Base-by-base conservation (phyloP, 2,888 invertebrate genomes). In the Leucoma salicis region DNA sequence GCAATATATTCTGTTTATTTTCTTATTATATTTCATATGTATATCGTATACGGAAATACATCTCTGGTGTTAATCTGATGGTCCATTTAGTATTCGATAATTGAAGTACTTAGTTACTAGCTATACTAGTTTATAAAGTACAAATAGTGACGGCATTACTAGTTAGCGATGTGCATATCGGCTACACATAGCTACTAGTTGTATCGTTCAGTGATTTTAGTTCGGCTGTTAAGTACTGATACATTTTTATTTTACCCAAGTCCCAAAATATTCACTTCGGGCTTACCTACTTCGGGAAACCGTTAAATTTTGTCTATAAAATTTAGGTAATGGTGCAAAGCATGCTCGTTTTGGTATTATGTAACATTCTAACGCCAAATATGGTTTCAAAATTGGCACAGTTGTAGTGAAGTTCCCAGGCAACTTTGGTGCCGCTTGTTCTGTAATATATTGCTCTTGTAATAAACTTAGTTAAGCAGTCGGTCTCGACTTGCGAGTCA, bases 261-360 rank as follows among this genome's bases (percentile, higher is more conserved):
- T 57, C 21, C 8, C 63, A 61, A 66, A 62, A 67, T 49, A 57
- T 60, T 65, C 53, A 58, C 55, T 49, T 45, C 60, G 57, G 49
- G 48, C 37, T 38, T 62, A n/a, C n/a, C n/a, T n/a, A n/a, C 68
- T 70, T 77, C 74, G 55, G 66, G 59, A 70, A 74, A 74, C 67
- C 68, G 46, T 63, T 49, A 57, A 68, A 70, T 70, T 69, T 69
- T 68, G 61, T 72, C 65, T 78, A 61, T 77, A 66, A 64, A 15
- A 60, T 53, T 74, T 72, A 74, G 77, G 76, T 77, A 77, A 78
- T 71, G 80, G 78, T 82, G 81, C 78, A 76, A 74, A 69, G 70
- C 69, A 73, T 73, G 73, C 57, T 66, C 55, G 61, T 64, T 66
- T 75, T 70, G 69, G 60, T 75, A 68, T 72, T 62, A 52, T 58